Conservation (phyloP, 2,113 vertebrate genomes). For the Cavia aperea region DNA sequence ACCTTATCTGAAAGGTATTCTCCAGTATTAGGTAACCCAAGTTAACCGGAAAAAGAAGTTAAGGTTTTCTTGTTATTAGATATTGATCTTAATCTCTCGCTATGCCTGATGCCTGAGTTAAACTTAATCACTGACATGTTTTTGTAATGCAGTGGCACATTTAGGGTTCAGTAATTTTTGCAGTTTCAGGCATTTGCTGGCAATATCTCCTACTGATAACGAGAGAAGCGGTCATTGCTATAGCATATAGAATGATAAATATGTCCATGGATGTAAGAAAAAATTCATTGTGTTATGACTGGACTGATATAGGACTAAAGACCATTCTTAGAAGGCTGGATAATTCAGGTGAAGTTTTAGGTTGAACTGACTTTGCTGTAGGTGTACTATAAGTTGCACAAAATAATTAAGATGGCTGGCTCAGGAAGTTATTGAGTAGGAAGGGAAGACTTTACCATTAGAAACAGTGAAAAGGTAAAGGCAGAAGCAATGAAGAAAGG, state of each 20-base stretch:
- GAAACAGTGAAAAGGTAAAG: background rate
- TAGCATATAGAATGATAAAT: background rate
- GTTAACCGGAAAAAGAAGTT: background rate
- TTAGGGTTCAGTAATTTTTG: no score
- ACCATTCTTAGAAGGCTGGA: background rate
- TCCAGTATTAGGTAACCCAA: background rate
- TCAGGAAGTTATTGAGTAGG: background rate
- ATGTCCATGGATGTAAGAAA: background rate
- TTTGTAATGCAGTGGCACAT: background rate
- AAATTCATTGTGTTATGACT: background rate
- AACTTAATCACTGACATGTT: background rate
- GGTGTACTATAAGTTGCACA: rapidly evolving
- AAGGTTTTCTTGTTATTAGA: background rate
- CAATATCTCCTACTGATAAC: rapidly evolving
- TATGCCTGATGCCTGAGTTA: background rate
- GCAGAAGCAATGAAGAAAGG: background rate
- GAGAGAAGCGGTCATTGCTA: background rate
- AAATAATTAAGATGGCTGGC: background rate
- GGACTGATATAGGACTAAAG: background rate
- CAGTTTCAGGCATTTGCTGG: background rate
- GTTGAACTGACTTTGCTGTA: background rate
- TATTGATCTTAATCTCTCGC: background rate
- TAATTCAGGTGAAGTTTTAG: background rate
- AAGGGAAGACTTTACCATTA: rapidly evolving
- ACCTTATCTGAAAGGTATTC: background rate